Evolutionary conservation across 2,113 vertebrate genomes (phyloP).

Genomic region (Macroglossus sobrinus): DNA sequence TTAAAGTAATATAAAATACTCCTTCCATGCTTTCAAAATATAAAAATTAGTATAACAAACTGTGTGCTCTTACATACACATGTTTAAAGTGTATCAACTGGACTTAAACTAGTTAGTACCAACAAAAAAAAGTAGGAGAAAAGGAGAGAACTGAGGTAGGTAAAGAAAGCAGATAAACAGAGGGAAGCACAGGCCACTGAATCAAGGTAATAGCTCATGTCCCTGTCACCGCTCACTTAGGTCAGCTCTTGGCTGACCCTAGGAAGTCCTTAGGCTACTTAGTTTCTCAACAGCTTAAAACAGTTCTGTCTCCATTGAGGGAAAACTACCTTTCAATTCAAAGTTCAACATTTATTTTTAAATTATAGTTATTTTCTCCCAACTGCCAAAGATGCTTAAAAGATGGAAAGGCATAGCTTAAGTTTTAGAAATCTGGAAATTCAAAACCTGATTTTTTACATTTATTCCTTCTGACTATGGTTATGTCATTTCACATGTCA

Average conservation of each 20-base stretch:
- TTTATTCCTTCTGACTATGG: not conserved
- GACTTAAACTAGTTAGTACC: too few species aligned
- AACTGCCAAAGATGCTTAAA: not conserved
- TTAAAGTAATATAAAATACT: not conserved
- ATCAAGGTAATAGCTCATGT: not conserved
- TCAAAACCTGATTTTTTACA: not conserved
- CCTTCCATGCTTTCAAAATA: not conserved
- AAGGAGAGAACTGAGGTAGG: not conserved
- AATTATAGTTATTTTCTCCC: not conserved
- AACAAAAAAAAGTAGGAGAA: not conserved
- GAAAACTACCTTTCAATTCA: not conserved
- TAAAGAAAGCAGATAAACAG: not conserved
- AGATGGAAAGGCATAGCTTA: not conserved
- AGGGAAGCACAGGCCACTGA: too few species aligned
- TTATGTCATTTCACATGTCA: not conserved
- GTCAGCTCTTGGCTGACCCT: not conserved
- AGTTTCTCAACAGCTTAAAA: not conserved
- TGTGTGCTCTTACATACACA: rapidly evolving
- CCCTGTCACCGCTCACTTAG: not conserved
- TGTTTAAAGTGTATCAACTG: too few species aligned
- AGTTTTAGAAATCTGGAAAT: not conserved
- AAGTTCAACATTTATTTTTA: not conserved
- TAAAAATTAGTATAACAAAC: not conserved
- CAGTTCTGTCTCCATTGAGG: not conserved
- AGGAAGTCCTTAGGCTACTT: not conserved